These are phyloP conservation scores for Loriculus beryllinus DNA, from an alignment of 2,797 vertebrate genomes.

Conservation along the genomic window DNA sequence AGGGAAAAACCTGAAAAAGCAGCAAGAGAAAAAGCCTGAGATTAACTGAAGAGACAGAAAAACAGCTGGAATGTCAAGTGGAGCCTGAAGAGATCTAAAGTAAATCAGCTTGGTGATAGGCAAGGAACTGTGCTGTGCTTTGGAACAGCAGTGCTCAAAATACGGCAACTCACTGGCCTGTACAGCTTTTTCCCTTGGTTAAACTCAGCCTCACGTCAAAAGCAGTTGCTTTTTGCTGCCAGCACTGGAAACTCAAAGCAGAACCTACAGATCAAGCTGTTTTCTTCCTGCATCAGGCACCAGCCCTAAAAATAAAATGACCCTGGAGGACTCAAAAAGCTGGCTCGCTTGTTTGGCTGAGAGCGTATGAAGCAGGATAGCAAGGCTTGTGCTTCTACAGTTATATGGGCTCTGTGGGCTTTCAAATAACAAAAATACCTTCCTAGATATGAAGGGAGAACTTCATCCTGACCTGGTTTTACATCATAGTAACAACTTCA, in stretches of 20 bases:
- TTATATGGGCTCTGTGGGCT: neutral
- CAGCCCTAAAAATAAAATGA: conserved; percentile 59
- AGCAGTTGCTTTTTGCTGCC: neutral
- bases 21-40: conserved; percentile 30
- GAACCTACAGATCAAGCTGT: conserved; percentile 39
- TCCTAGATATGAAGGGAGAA: neutral
- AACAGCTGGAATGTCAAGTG: neutral
- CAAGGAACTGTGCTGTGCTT: neutral
- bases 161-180: neutral
- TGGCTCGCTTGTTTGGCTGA: conserved; percentile 33
- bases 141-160: neutral
- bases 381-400: neutral
- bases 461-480: neutral
- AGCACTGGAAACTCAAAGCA: conserved; percentile 29
- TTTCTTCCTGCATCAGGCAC: conserved; percentile 54
- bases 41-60: conserved; percentile 20
- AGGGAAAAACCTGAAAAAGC: conserved; percentile 56
- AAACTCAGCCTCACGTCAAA: neutral
- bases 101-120: neutral
- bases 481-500: neutral
- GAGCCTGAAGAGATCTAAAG: neutral
- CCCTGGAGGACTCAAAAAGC: conserved; percentile 33
- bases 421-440: conserved; percentile 1
- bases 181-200: conserved; percentile 20
- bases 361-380: neutral